Conservation (phyloP, 2,797 vertebrate genomes). For the Phataginus tetradactyla region DNA sequence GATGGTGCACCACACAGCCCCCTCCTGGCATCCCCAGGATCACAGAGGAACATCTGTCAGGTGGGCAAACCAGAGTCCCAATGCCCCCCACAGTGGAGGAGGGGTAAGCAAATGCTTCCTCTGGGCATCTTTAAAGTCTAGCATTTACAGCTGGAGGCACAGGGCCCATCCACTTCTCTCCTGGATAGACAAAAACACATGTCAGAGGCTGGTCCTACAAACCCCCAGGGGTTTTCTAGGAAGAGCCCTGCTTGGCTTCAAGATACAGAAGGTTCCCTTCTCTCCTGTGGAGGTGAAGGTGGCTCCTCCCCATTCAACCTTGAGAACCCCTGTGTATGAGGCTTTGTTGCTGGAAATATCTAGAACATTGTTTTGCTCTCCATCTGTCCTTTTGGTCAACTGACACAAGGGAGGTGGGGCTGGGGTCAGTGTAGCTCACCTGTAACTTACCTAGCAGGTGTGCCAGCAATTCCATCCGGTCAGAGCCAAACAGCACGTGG, state of each 20-base stretch:
- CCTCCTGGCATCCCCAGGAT: background rate
- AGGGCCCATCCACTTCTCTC: conserved; percentile 96
- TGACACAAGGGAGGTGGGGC: background rate
- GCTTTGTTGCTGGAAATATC: background rate
- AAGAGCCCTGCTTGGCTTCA: background rate
- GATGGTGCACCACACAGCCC: background rate
- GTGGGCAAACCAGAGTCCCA: background rate
- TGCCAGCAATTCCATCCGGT: conserved; percentile 94
- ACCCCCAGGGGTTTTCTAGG: background rate
- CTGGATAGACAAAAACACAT: conserved; percentile 83
- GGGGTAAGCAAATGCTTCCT: background rate
- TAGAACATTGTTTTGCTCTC: background rate
- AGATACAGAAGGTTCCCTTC: background rate
- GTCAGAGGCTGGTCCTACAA: background rate
- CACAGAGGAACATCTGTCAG: background rate
- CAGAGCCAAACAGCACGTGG: conserved; percentile 94
- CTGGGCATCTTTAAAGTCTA: conserved; percentile 72
- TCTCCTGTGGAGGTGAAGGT: background rate
- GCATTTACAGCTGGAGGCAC: conserved; percentile 81
- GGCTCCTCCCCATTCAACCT: background rate
- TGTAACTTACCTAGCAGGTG: conserved; percentile 91
- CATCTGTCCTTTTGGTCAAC: background rate
- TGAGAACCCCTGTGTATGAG: background rate
- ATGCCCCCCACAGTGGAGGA: background rate
- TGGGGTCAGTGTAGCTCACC: background rate